Evolutionary conservation across 1,140 invertebrate species (phyloP), one percentile per base, ranked within the genome.

Genomic region (Chymomyza costata): DNA sequence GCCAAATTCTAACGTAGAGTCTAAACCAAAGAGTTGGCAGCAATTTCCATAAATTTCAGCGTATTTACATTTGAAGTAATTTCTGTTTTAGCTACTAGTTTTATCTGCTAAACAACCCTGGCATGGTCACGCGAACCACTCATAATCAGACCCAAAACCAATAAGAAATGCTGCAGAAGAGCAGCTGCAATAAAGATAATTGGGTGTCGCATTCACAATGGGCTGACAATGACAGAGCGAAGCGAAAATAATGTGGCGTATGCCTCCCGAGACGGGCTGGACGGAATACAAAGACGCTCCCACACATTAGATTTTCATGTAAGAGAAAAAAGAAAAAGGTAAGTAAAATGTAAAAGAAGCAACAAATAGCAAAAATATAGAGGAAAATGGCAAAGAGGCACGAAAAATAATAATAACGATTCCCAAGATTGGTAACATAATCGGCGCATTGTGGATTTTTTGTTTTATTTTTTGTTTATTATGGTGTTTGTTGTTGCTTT

Each of bases 371-470:
- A 41, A 46, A 50, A 65, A 37, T 37, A 50, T 3, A 25, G 8
- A 25, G 8, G 8, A 8, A 25, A 3, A 25, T 25, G 3, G 21
- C 21, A n/a, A n/a, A 6, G 32, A 34, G 32, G 32, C 32, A 34
- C n/a, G 32, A 56, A 46, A 37, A 53, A 47, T 34, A 55, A 53
- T 34, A 57, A 48, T 45, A 65, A 48, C 43, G 44, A 48, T 52
- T 76, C 58, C 56, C 78, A 76, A 71, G 70, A 82, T 82, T 71
- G 78, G 63, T 59, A 67, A 58, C 70, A 82, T 82, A 82, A 82
- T 82, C 76, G 63, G 57, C 51, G 58, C 66, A 76, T 78, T 76
- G 71, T 76, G 57, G 66, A 71, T 61, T 71, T 25, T 66, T 56
- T 66, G 57, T 76, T 69, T 51, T n/a, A n/a, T n/a, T n/a, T n/a